These are phyloP conservation scores for Muscina levida DNA, from an alignment of 2,888 invertebrate genomes.

Conservation along the genomic window DNA sequence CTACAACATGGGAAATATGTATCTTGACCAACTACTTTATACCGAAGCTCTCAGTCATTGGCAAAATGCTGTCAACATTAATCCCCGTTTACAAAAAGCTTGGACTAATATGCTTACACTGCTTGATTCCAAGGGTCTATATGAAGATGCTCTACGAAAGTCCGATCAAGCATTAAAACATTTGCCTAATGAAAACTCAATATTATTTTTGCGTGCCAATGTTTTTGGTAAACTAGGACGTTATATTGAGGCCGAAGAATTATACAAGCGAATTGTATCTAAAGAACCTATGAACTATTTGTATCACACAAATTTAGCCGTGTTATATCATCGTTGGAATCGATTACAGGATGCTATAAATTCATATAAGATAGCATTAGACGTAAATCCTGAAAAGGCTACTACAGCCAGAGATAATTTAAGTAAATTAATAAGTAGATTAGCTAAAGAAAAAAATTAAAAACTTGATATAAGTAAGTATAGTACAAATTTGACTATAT, in stretches of 20 bases:
- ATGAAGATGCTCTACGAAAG: slow-evolving; percentile 85
- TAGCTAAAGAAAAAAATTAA: slow-evolving; percentile 38
- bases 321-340: slow-evolving; percentile 95
- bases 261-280: slow-evolving; percentile 89
- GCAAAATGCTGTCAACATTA: slow-evolving; percentile 89
- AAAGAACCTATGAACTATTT: slow-evolving; percentile 87
- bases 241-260: slow-evolving; percentile 89
- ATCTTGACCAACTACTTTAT: slow-evolving; percentile 87
- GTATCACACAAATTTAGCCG: slow-evolving; percentile 94
- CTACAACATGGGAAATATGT: slow-evolving; percentile 97
- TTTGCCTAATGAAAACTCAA: slow-evolving; percentile 86
- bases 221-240: slow-evolving; percentile 90
- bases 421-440: slow-evolving; percentile 79
- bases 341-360: slow-evolving; percentile 86
- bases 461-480: slow-evolving; percentile 31
- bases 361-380: slow-evolving; percentile 88
- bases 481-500: slow-evolving; percentile 25
- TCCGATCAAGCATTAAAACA: slow-evolving; percentile 86
- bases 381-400: slow-evolving; percentile 84
- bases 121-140: slow-evolving; percentile 87
- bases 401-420: slow-evolving; percentile 87
- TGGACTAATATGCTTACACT: slow-evolving; percentile 96
- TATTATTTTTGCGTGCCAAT: slow-evolving; percentile 94
- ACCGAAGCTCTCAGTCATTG: slow-evolving; percentile 89
- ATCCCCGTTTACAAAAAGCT: slow-evolving; percentile 89